Conservation (phyloP, 1,140 invertebrate species). For the Rhyzopertha dominica region DNA sequence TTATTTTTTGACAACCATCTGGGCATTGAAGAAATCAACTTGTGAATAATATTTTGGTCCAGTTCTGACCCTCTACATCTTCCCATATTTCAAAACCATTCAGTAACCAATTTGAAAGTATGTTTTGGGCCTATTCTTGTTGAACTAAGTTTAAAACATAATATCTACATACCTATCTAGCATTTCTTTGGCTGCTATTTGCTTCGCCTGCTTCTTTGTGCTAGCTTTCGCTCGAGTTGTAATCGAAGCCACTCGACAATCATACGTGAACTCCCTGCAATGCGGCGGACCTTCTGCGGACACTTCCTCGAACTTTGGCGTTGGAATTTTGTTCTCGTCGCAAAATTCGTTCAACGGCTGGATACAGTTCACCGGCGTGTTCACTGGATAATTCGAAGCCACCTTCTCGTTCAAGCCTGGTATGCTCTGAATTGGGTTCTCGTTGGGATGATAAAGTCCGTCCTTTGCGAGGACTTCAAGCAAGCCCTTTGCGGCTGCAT, state of each 20-base stretch:
- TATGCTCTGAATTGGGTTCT: slow-evolving; percentile 24
- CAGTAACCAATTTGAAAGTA: neutral
- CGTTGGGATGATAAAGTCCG: slow-evolving; percentile 25
- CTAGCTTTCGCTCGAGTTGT: slow-evolving; percentile 49
- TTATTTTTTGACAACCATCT: too few relatives aligned
- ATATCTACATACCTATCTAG: slow-evolving; percentile 38
- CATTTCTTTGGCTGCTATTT: slow-evolving; percentile 52
- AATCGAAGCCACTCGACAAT: slow-evolving; percentile 59
- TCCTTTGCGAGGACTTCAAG: slow-evolving; percentile 25
- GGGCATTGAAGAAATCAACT: neutral
- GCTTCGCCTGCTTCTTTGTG: slow-evolving; percentile 57
- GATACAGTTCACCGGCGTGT: slow-evolving; percentile 49
- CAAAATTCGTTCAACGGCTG: slow-evolving; percentile 52
- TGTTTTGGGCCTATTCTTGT: neutral
- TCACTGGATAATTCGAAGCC: slow-evolving; percentile 64
- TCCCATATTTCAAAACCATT: neutral
- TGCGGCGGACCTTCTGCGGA: slow-evolving; percentile 67
- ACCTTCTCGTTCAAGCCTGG: slow-evolving; percentile 18
- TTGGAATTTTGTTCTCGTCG: slow-evolving; percentile 55
- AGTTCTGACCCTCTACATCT: neutral
- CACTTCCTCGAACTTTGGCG: slow-evolving; percentile 58
- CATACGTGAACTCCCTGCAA: slow-evolving; percentile 61
- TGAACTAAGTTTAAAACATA: neutral
- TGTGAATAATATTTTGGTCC: neutral
- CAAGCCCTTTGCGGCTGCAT: slow-evolving; percentile 33